A percentile compares a stretch with the other conserved stretches of the same genome.
These are phyloP conservation scores for Propithecus coquereli DNA, from an alignment of 2,113 vertebrate species.

Conservation along the genomic window DNA sequence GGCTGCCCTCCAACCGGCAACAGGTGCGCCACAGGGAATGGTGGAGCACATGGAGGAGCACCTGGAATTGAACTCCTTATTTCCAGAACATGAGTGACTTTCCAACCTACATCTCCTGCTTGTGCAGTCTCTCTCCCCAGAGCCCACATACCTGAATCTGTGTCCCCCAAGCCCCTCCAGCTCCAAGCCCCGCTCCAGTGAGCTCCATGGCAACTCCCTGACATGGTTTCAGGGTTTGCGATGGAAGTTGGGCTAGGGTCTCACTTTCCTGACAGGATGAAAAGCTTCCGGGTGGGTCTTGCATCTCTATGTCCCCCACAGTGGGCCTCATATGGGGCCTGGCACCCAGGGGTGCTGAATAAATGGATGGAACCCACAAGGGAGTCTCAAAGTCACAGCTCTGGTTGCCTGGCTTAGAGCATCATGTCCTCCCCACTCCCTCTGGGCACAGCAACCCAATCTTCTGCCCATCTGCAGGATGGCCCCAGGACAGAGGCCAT, in stretches of 20 bases:
- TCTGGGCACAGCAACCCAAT: not conserved
- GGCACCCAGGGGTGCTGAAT: not conserved
- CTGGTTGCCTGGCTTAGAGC: not conserved
- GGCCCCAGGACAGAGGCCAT: not conserved
- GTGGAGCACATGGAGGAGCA: not conserved
- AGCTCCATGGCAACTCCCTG: not conserved
- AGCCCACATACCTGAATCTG: not conserved
- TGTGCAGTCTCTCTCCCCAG: accelerated
- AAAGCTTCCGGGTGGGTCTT: not conserved
- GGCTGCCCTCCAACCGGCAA: not conserved
- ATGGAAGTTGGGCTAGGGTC: not conserved
- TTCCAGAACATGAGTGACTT: not conserved
- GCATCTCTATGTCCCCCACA: not conserved
- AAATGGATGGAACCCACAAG: not conserved
- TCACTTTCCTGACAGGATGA: not conserved
- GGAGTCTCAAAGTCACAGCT: not conserved
- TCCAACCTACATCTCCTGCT: no score
- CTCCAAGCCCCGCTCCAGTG: not conserved
- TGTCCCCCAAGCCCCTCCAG: not conserved
- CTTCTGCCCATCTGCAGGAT: not conserved
- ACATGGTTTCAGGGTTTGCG: not conserved
- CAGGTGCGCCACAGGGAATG: not conserved
- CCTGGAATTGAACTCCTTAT: not conserved
- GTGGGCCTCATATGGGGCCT: not conserved
- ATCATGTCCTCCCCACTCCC: not conserved